Percentiles rank a stretch among this genome's conserved stretches.
Conservation (phyloP, 2,888 invertebrate genomes). For the Coremacera marginata region DNA sequence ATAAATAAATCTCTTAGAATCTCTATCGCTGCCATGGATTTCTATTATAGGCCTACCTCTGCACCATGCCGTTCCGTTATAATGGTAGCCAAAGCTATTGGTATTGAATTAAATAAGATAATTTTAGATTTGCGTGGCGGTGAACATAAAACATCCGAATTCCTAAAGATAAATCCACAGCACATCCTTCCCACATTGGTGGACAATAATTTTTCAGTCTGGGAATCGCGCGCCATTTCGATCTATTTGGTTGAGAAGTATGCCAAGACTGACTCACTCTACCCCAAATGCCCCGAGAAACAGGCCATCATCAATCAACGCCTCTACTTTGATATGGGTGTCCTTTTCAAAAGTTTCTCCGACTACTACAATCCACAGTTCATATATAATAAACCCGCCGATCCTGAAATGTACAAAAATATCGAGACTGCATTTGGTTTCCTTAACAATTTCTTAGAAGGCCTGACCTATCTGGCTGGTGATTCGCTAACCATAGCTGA, state of each 20-base stretch:
- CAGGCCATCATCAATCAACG: slow-evolving; percentile 81
- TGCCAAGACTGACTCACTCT: slow-evolving; percentile 78
- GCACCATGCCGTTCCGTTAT: slow-evolving; percentile 75
- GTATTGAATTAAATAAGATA: slow-evolving; percentile 75
- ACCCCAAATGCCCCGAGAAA: slow-evolving; percentile 80
- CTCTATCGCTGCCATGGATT: slow-evolving; percentile 70
- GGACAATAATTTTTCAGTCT: slow-evolving; percentile 82
- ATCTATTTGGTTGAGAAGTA: slow-evolving; percentile 83
- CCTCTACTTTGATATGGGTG: slow-evolving; percentile 83
- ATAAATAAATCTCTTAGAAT: too few species aligned
- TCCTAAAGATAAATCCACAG: slow-evolving; percentile 81
- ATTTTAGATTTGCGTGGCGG: slow-evolving; percentile 72
- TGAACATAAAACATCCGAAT: slow-evolving; percentile 78
- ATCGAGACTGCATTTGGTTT: slow-evolving; percentile 76
- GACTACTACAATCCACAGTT: slow-evolving; percentile 77
- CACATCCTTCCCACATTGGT: slow-evolving; percentile 85
- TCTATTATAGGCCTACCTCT: slow-evolving; percentile 75
- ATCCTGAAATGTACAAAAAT: slow-evolving; percentile 76
- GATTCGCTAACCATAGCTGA: slow-evolving; percentile 82
- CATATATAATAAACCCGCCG: slow-evolving; percentile 73
- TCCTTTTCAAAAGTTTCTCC: slow-evolving; percentile 76
- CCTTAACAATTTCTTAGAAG: slow-evolving; percentile 77
- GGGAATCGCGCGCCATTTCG: slow-evolving; percentile 87
- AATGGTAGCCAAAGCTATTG: slow-evolving; percentile 75
- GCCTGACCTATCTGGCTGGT: slow-evolving; percentile 78